Evolutionary conservation across 1,140 invertebrate species (phyloP), one percentile per base, ranked within the genome.

Genomic region (Holotrichia oblita): DNA sequence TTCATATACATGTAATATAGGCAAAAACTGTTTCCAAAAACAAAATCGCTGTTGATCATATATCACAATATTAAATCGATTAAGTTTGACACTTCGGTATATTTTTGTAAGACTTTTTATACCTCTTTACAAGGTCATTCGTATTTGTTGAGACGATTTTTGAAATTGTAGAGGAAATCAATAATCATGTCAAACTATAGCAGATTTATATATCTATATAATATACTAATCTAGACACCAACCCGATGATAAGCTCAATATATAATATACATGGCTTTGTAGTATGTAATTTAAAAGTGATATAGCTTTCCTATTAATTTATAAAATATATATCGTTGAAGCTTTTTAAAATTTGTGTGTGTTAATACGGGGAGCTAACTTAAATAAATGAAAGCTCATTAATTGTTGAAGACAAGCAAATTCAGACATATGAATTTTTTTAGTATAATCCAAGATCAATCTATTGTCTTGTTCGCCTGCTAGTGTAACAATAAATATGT

Each of bases 71-170:
- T 69, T 69, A 69, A 55, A 69, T 69, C 24, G 17, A 69, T 69
- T 69, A 69, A 69, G 61, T 69, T 69, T 34, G 12, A 69, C 20
- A 69, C 61, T 69, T 69, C 61, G 61, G 61, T 69, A 69, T 69
- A 69, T 69, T 69, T 69, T 69, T 69, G 61, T 69, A 69, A 69
- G 27, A 69, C 48, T 69, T 69, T 69, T 64, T 64, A 69, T 69
- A 69, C 61, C 61, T 69, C 61, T 69, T 69, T 69, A 69, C 61
- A 69, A 69, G 61, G 61, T 69, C 22, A 24, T 69, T 69, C 61
- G 27, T 69, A 34, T 69, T 69, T 69, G 61, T 69, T 69, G 61
- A 48, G 10, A 17, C 44, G 27, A 69, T 6, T 55, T 55, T n/a
- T 55, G 4, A n/a, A 14, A 55, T 55, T 34, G 27, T 34, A 34